Conservation (phyloP, 2,888 invertebrate genomes). For the Pyrochroa serraticornis region DNA sequence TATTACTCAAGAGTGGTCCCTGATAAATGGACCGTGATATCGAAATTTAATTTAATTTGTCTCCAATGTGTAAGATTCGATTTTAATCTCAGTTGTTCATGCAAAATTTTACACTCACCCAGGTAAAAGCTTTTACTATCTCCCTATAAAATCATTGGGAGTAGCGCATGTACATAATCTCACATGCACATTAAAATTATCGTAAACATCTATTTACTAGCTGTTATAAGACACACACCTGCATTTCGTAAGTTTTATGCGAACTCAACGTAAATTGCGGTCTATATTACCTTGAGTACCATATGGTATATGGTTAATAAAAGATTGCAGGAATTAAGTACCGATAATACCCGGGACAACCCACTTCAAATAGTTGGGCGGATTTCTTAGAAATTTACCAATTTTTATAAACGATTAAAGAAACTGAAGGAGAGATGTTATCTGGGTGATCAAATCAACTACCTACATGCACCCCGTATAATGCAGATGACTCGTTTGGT, state of each 20-base stretch:
- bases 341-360: no score
- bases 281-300: conserved; percentile 6
- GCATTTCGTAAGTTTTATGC: conserved; percentile 11
- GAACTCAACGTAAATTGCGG: conserved; percentile 5
- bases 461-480: no score
- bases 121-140: no score
- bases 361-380: no score
- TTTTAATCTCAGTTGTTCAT: no score
- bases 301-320: conserved; percentile 15
- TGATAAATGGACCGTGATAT: conserved; percentile 32
- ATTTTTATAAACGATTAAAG: no score
- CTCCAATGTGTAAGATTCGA: background rate
- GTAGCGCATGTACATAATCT: background rate
- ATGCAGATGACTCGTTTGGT: no score
- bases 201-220: conserved; percentile 21
- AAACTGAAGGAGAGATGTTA: no score
- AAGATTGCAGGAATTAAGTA: no score
- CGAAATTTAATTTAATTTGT: conserved; percentile 25
- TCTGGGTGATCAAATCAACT: no score
- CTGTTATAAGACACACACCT: conserved; percentile 9
- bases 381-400: no score
- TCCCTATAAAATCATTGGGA: background rate
- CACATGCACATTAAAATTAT: conserved; percentile 18
- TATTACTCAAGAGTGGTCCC: conserved; percentile 29
- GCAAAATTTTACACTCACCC: no score